phyloP scores from a whole-genome alignment of 2,888 invertebrate species.

The Chaetoderma sp. region DNA sequence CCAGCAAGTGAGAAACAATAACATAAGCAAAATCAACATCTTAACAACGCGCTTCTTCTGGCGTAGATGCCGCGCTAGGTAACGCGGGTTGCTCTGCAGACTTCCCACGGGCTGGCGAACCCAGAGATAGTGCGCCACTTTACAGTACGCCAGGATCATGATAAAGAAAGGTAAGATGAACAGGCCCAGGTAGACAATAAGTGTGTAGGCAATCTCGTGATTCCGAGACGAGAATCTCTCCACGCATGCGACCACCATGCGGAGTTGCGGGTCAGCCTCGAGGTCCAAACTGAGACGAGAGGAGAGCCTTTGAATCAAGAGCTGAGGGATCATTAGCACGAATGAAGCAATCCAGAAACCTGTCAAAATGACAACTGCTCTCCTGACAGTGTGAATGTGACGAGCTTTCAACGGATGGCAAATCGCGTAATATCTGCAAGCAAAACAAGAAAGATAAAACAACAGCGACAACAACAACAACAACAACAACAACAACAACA shows the following conservation, averaged over 20 bases:
- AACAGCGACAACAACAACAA: neutral
- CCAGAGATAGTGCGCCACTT: slow-evolving; percentile 35
- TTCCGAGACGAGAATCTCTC: neutral
- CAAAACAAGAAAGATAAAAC: neutral
- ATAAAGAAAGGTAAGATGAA: slow-evolving; percentile 32
- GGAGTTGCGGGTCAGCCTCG: neutral
- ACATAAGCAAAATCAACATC: slow-evolving; percentile 39
- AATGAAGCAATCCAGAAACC: slow-evolving; percentile 28
- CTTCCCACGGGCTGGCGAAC: slow-evolving; percentile 37
- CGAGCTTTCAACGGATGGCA: slow-evolving; percentile 38
- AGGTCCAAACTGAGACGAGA: neutral
- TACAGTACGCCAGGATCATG: slow-evolving; percentile 36
- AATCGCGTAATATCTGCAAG: slow-evolving; percentile 38
- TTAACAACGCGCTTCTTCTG: slow-evolving; percentile 39
- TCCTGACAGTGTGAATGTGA: slow-evolving; percentile 32
- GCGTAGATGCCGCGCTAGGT: slow-evolving; percentile 20
- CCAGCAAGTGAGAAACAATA: slow-evolving; percentile 36
- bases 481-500: neutral
- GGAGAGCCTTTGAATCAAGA: neutral
- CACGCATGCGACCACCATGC: neutral
- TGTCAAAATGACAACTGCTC: slow-evolving; percentile 27
- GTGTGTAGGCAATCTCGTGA: slow-evolving; percentile 20
- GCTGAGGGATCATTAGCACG: slow-evolving; percentile 28
- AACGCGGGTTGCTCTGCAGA: slow-evolving; percentile 16
- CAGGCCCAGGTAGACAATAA: slow-evolving; percentile 16